These are phyloP conservation scores for Patella pellucida DNA, from an alignment of 2,888 invertebrate genomes.

Conservation along the genomic window DNA sequence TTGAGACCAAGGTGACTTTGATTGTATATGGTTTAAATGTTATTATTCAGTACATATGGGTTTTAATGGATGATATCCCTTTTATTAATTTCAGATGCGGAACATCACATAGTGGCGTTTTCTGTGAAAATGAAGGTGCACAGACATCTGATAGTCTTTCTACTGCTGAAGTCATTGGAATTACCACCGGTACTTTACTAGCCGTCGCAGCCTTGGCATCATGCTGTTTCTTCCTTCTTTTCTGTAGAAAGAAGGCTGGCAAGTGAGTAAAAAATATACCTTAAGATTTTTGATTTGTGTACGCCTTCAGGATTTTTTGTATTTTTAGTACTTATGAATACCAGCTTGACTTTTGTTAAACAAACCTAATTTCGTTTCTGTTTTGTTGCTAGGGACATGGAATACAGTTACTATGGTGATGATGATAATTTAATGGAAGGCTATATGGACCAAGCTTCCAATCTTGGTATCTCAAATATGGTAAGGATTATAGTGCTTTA, in stretches of 20 bases:
- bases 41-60: too few species aligned
- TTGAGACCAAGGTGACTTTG: too few species aligned
- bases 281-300: too few species aligned
- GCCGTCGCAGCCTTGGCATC: background rate
- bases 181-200: background rate
- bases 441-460: background rate
- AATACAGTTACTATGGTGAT: conserved; percentile 9
- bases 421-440: conserved; percentile 6
- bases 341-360: too few species aligned
- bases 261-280: background rate
- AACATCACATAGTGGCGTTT: background rate
- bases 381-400: background rate
- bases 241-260: background rate
- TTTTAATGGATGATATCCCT: too few species aligned
- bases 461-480: conserved; percentile 6
- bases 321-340: too few species aligned
- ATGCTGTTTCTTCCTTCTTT: background rate
- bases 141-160: background rate
- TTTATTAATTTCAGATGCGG: background rate
- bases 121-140: background rate
- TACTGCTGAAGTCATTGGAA: background rate
- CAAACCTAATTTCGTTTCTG: background rate
- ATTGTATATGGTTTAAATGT: too few species aligned
- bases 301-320: too few species aligned
- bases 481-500: background rate